Evolutionary conservation across 1,140 invertebrate species (phyloP).

Genomic region (Chelonus insularis): DNA sequence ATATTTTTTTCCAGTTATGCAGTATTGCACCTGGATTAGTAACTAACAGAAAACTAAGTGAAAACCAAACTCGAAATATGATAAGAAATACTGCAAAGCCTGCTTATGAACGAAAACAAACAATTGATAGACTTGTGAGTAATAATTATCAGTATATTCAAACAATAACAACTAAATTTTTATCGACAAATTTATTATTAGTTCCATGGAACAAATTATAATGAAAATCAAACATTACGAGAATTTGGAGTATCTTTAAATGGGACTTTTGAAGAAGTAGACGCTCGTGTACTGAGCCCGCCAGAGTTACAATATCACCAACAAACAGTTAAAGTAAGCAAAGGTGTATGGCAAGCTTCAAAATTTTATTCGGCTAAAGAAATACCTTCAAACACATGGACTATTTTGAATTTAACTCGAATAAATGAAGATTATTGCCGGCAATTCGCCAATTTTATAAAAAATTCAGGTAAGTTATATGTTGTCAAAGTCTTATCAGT

Average conservation of each 20-base stretch:
- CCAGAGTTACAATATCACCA: slow-evolving; percentile 60
- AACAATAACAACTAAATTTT: no score
- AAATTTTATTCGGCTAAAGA: slow-evolving; percentile 44
- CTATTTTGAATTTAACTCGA: slow-evolving; percentile 49
- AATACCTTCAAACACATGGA: slow-evolving; percentile 46
- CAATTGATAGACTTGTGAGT: no score
- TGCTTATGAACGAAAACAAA: slow-evolving; percentile 63
- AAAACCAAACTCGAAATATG: slow-evolving; percentile 67
- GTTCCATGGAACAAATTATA: slow-evolving; percentile 59
- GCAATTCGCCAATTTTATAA: slow-evolving; percentile 29
- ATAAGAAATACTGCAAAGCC: slow-evolving; percentile 67
- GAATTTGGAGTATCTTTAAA: slow-evolving; percentile 66
- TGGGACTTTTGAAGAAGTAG: slow-evolving; percentile 61
- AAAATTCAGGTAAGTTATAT: slow-evolving; percentile 15
- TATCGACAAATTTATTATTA: no score
- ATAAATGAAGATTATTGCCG: slow-evolving; percentile 19
- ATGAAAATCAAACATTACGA: slow-evolving; percentile 55
- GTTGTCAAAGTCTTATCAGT: no score
- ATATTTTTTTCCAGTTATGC: slow-evolving; percentile 57
- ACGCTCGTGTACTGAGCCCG: slow-evolving; percentile 62
- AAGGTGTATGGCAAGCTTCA: slow-evolving; percentile 57
- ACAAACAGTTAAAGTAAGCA: slow-evolving; percentile 36
- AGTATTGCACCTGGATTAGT: slow-evolving; percentile 66
- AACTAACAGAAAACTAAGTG: slow-evolving; percentile 60
- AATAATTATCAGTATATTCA: no score